Evolutionary conservation across 1,140 invertebrate genomes (phyloP).

Genomic region (Bombus terrestris): DNA sequence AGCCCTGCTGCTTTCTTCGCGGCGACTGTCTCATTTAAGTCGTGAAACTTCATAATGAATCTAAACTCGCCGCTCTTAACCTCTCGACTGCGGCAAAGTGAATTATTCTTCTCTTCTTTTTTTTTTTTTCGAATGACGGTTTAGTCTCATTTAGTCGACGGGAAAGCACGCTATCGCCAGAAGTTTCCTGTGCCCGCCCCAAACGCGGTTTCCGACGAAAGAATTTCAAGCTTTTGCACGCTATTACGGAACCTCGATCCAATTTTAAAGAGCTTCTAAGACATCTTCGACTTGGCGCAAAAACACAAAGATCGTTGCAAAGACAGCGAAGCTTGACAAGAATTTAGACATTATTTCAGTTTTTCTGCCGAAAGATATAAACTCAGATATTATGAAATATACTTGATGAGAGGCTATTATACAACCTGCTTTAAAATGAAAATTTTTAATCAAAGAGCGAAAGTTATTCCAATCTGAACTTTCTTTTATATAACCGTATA

Average conservation of each 20-base stretch:
- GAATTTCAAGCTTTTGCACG: background rate
- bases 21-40: conserved; percentile 47
- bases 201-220: background rate
- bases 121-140: conserved; percentile 23
- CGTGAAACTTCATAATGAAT: conserved; percentile 48
- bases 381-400: background rate
- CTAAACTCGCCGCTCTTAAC: conserved; percentile 39
- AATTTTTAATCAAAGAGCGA: no score
- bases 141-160: conserved; percentile 24
- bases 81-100: conserved; percentile 31
- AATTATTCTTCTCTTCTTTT: conserved; percentile 27
- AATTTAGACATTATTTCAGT: background rate
- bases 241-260: background rate
- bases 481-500: no score
- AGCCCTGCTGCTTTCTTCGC: conserved; percentile 12
- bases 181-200: background rate
- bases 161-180: background rate
- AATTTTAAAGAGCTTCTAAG: background rate
- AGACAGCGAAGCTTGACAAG: no score
- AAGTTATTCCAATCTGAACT: no score
- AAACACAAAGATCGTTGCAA: background rate
- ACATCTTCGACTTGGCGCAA: background rate
- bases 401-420: background rate
- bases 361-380: background rate
- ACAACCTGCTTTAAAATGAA: no score